Evolutionary conservation across 2,888 invertebrate species (phyloP), one percentile per base, ranked within the genome.

Genomic region (Dusona sp.): DNA sequence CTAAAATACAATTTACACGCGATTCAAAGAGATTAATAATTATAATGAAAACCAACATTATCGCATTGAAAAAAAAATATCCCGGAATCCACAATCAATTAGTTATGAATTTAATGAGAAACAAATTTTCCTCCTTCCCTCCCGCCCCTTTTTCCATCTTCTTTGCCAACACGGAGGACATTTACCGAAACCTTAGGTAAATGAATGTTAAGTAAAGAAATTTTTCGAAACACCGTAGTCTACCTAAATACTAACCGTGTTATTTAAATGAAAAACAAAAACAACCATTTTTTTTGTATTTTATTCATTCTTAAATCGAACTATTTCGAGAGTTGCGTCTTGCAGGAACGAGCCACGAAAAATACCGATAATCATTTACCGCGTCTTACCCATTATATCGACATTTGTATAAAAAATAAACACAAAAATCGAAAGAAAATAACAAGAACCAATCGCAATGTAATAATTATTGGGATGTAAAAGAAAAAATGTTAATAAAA

Each of bases 401-500:
- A 92, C 89, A 91, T 92, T 93, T 93, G 92, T 93, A 93, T 92
- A 89, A 91, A 90, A 91, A 61, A 13, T 88, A 88, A 91, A 91
- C 89, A 89, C 84, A 89, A 75, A 54, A 75, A 61, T 38, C 6
- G 25, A 57, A 38, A 73, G 42, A 74, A 11, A n/a, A 74, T 57
- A 36, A 67, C 38, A n/a, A 84, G 29, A 87, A 72, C 90, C 90
- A 90, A 93, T 92, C 90, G 91, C 91, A 90, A 92, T 92, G 91
- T 93, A 54, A 64, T 36, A 92, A 92, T 90, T 92, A 92, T 91
- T 91, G 89, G 74, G 73, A 36, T 61, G 61, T 89, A 54, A 82
- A 90, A 90, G 93, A 90, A 93, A 90, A 93, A 93, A 92, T 94
- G 93, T 93, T 94, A 92, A 94, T 93, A 94, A 94, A 93, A 91